Conservation (phyloP, 2,113 vertebrate genomes). For the Falco punctatus region DNA sequence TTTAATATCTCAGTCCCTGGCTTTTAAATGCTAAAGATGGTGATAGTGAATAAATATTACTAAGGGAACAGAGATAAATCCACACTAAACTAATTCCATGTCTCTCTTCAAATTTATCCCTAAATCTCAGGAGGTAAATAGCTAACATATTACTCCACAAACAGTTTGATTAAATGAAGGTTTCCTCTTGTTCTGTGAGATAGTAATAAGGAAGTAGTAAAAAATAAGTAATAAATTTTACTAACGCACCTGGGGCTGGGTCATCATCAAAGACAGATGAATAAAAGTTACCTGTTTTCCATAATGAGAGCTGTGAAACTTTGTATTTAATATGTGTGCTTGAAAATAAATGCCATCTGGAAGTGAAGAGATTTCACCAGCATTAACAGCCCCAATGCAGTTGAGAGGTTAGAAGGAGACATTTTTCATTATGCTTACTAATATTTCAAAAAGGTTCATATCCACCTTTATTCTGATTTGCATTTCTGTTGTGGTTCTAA, state of each 20-base stretch:
- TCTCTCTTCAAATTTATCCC: background rate
- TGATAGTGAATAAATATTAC: background rate
- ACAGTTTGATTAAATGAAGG: background rate
- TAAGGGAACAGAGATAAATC: background rate
- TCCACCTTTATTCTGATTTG: background rate
- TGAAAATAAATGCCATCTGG: background rate
- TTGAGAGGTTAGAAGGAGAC: background rate
- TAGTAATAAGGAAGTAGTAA: conserved; percentile 10
- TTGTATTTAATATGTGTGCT: background rate
- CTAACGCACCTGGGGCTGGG: background rate
- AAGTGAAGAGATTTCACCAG: background rate
- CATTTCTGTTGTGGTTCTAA: background rate
- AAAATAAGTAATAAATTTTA: conserved; percentile 19
- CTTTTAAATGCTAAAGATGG: background rate
- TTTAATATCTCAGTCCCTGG: background rate
- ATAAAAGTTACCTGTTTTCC: background rate
- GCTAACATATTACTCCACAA: background rate
- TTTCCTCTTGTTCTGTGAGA: background rate
- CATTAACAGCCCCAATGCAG: background rate
- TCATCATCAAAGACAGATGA: background rate
- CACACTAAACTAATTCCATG: background rate
- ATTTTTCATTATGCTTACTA: conserved; percentile 7
- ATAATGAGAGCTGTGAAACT: background rate
- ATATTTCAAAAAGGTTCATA: conserved; percentile 19
- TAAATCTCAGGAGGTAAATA: background rate